phyloP scores from a whole-genome alignment of 2,113 vertebrate genomes.

The rat (Rattus norvegicus) region DNA sequence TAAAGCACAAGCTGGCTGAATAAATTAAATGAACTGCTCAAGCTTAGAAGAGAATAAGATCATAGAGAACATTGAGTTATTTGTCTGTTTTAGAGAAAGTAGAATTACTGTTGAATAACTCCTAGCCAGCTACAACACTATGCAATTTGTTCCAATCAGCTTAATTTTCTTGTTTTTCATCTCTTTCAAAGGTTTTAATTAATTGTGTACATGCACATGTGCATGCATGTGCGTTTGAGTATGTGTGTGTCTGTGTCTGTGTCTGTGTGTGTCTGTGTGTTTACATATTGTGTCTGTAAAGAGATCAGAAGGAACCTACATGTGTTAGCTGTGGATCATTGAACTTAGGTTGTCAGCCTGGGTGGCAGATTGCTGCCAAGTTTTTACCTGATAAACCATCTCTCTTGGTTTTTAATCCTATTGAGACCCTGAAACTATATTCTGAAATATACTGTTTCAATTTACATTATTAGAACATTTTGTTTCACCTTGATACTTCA shows the following conservation, averaged over 20 bases:
- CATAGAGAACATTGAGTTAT: constrained; percentile 22
- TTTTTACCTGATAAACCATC: background rate
- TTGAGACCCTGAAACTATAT: background rate
- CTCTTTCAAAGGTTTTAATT: background rate
- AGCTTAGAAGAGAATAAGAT: background rate
- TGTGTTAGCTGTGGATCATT: background rate
- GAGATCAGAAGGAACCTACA: background rate
- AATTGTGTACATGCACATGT: too few relatives aligned
- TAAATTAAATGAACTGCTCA: background rate
- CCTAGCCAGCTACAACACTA: background rate
- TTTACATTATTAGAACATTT: constrained; percentile 48
- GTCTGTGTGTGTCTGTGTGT: background rate
- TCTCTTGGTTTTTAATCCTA: background rate
- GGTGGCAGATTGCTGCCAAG: too few relatives aligned
- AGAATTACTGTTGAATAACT: background rate
- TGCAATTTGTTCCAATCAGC: background rate
- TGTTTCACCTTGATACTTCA: background rate
- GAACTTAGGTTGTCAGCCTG: background rate
- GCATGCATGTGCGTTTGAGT: background rate
- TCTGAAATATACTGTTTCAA: constrained; percentile 19
- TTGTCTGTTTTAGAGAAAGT: constrained; percentile 63
- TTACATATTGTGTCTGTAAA: background rate
- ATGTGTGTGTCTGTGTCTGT: background rate
- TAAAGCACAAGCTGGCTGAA: background rate
- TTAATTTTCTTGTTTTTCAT: background rate